phyloP scores from a whole-genome alignment of 92 coral and sea anemone genomes.

The Porites lobata region DNA sequence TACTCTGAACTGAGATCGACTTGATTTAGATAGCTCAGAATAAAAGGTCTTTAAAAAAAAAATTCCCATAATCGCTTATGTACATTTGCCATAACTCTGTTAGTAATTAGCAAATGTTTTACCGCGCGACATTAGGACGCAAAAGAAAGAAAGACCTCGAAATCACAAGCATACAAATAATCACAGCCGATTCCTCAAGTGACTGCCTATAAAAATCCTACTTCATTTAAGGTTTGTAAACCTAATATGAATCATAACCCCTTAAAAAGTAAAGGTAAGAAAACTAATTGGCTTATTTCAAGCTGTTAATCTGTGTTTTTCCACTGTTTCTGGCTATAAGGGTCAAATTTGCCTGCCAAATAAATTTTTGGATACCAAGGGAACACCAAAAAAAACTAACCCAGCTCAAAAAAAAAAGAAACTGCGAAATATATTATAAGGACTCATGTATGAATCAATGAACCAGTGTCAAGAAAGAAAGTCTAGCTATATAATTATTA shows the following conservation, averaged over 20 bases:
- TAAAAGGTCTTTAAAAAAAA: background rate
- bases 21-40: background rate
- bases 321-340: constrained; percentile 3
- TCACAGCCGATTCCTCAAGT: background rate
- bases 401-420: background rate
- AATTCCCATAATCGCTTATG: background rate
- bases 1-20: background rate
- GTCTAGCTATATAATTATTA: too few relatives aligned
- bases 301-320: background rate
- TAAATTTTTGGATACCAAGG: background rate
- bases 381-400: background rate
- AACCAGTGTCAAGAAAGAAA: too few relatives aligned
- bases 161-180: background rate
- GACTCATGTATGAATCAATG: too few relatives aligned
- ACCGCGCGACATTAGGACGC: constrained; percentile 1
- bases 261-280: background rate
- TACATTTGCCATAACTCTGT: background rate
- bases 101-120: background rate
- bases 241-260: background rate
- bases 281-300: background rate
- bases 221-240: background rate
- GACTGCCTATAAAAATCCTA: background rate
- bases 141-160: background rate
- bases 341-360: background rate
- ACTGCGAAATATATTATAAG: background rate